Percentiles rank a stretch among this genome's conserved stretches.
Conservation (phyloP, 2,797 vertebrate species). For the Melanotaenia boesemani region DNA sequence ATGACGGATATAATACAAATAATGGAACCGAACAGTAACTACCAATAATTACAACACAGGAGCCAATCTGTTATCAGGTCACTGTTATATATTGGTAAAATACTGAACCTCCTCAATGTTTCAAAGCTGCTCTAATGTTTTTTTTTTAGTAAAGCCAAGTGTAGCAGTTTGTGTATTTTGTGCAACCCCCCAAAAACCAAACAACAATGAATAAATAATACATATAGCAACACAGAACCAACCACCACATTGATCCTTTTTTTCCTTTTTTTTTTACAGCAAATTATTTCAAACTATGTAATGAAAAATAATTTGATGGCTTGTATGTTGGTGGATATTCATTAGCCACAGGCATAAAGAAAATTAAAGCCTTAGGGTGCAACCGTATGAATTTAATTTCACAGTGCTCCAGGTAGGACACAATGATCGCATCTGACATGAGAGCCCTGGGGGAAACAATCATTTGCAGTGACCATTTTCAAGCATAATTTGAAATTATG, state of each 20-base stretch:
- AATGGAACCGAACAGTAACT: neutral
- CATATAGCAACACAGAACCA: slow-evolving; percentile 8
- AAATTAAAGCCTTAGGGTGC: slow-evolving; percentile 20
- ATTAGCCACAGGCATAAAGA: slow-evolving; percentile 13
- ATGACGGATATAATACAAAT: neutral
- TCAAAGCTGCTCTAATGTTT: neutral
- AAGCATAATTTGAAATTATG: slow-evolving; percentile 27
- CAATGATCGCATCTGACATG: slow-evolving; percentile 19
- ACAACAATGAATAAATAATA: neutral
- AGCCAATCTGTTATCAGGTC: slow-evolving; percentile 6
- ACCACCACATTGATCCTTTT: neutral
- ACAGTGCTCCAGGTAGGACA: neutral
- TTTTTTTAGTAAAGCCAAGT: neutral
- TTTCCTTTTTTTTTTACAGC: neutral
- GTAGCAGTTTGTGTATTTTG: slow-evolving; percentile 7
- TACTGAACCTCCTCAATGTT: neutral
- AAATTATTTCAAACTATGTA: slow-evolving; percentile 1
- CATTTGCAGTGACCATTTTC: slow-evolving; percentile 21
- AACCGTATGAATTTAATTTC: slow-evolving; percentile 14
- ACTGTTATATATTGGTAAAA: neutral
- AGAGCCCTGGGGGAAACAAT: neutral
- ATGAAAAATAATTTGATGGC: slow-evolving; percentile 17
- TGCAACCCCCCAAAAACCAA: neutral
- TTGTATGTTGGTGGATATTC: slow-evolving; percentile 6
- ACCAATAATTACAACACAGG: neutral